Conservation (phyloP, 2,888 invertebrate genomes). For the Eumacrocentrus americanus region DNA sequence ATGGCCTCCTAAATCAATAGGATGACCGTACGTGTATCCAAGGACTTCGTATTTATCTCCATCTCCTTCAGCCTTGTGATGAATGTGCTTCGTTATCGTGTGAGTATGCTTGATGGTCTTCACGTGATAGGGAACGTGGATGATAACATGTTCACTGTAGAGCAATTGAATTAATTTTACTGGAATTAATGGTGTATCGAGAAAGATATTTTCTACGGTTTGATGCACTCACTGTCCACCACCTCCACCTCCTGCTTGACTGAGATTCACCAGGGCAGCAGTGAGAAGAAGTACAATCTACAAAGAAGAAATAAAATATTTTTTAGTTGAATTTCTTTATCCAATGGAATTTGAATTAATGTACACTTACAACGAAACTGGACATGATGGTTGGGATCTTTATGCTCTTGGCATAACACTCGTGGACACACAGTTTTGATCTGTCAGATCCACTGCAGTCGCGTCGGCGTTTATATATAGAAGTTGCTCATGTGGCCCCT, state of each 20-base stretch:
- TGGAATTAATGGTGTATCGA: conserved; percentile 8
- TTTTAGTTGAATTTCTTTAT: neutral
- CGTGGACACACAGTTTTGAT: conserved; percentile 38
- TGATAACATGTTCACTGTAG: conserved; percentile 73
- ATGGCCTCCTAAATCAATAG: conserved; percentile 59
- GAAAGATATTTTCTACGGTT: too few species aligned
- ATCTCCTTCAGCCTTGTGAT: conserved; percentile 66
- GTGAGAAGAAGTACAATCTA: conserved; percentile 36
- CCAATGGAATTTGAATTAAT: neutral
- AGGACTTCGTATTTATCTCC: conserved; percentile 73
- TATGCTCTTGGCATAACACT: conserved; percentile 21
- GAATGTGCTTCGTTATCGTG: conserved; percentile 77
- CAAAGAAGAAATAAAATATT: conserved; percentile 17
- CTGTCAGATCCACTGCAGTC: conserved; percentile 38
- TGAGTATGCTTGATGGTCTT: conserved; percentile 81
- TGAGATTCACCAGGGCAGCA: conserved; percentile 32
- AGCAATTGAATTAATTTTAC: neutral
- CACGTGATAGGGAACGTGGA: conserved; percentile 79
- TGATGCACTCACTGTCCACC: conserved; percentile 41
- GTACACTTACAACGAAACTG: neutral
- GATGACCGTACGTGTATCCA: conserved; percentile 73
- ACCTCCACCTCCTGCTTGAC: conserved; percentile 36
- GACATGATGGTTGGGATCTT: neutral
- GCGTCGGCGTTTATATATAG: conserved; percentile 48
- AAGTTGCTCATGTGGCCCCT: conserved; percentile 37